Percentiles rank a stretch among this genome's conserved stretches.
These are phyloP conservation scores for Agonum fuliginosum DNA, from an alignment of 2,888 invertebrate genomes.

Conservation along the genomic window DNA sequence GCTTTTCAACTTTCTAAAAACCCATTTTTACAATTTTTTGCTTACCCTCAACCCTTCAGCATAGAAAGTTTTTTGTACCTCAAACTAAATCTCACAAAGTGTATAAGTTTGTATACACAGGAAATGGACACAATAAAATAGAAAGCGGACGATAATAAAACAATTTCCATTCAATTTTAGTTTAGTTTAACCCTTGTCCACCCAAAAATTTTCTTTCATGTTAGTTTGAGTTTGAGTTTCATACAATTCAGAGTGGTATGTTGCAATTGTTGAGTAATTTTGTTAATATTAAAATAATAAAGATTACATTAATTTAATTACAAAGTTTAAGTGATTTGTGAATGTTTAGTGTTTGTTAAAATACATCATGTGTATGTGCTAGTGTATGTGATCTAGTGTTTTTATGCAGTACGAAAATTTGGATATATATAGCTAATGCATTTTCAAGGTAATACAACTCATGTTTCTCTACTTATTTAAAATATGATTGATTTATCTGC, in stretches of 20 bases:
- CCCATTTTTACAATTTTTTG: background rate
- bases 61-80: conserved; percentile 35
- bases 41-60: conserved; percentile 9
- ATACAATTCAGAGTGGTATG: too few species aligned
- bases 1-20: background rate
- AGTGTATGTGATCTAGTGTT: background rate
- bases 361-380: background rate
- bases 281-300: too few species aligned
- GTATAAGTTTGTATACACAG: conserved; percentile 6
- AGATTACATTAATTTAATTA: background rate
- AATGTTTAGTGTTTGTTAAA: background rate
- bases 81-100: conserved; percentile 19
- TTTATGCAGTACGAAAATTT: background rate
- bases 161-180: conserved; percentile 34
- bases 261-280: background rate
- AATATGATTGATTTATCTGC: too few species aligned
- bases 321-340: background rate
- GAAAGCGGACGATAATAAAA: conserved; percentile 43
- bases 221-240: conserved; percentile 19
- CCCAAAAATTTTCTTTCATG: conserved; percentile 23
- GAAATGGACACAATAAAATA: conserved; percentile 48
- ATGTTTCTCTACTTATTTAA: too few species aligned
- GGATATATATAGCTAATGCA: too few species aligned
- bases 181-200: conserved; percentile 43
- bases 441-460: background rate